phyloP scores from a whole-genome alignment of 2,888 invertebrate genomes.

The Lasioglossum figueresi region DNA sequence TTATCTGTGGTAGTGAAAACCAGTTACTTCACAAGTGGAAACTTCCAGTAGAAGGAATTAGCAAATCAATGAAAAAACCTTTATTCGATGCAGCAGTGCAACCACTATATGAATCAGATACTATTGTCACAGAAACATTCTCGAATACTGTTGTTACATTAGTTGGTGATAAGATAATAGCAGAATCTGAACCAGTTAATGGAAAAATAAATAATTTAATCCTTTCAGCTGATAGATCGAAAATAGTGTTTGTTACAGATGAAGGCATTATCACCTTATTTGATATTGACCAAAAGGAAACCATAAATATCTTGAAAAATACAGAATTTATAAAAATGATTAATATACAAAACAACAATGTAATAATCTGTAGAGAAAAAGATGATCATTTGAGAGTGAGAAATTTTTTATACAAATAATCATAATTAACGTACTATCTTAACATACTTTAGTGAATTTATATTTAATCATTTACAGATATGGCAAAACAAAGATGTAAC shows the following conservation, averaged over 20 bases:
- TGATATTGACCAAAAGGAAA: slow-evolving; percentile 83
- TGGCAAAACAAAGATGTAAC: slow-evolving; percentile 63
- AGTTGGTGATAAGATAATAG: slow-evolving; percentile 84
- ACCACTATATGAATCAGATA: slow-evolving; percentile 68
- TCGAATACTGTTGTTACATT: slow-evolving; percentile 77
- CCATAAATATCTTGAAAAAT: slow-evolving; percentile 71
- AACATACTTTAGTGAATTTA: slow-evolving; percentile 22
- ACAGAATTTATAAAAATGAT: slow-evolving; percentile 60
- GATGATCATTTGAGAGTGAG: slow-evolving; percentile 68
- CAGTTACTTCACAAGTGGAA: slow-evolving; percentile 78
- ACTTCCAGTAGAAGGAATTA: slow-evolving; percentile 71
- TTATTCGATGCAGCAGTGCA: slow-evolving; percentile 78
- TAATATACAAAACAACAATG: slow-evolving; percentile 52
- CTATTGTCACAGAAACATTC: slow-evolving; percentile 74
- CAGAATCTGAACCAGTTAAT: slow-evolving; percentile 83
- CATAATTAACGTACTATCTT: background rate
- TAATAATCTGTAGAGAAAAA: slow-evolving; percentile 68
- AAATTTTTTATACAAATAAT: background rate
- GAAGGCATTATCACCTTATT: slow-evolving; percentile 84
- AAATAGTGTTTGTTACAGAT: slow-evolving; percentile 85
- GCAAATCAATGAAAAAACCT: slow-evolving; percentile 72
- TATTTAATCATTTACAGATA: slow-evolving; percentile 56
- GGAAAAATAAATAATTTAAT: slow-evolving; percentile 84
- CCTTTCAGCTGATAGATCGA: slow-evolving; percentile 85
- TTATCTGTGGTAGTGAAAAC: slow-evolving; percentile 78